Percentiles rank a stretch among this genome's conserved stretches.
Conservation (phyloP, 2,113 vertebrate species). For the Origma solitaria region DNA sequence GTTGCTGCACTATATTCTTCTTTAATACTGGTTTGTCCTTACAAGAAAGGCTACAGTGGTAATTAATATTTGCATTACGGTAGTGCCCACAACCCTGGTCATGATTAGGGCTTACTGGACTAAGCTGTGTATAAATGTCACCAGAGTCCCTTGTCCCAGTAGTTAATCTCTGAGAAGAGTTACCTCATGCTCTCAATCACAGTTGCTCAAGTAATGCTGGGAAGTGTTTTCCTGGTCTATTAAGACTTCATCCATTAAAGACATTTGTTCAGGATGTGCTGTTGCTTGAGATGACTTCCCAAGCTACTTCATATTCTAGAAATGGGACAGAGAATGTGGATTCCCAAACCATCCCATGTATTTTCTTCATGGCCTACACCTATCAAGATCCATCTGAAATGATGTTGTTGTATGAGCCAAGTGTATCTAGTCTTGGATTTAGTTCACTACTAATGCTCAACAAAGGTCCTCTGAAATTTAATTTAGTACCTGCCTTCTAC, state of each 20-base stretch:
- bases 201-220: not conserved
- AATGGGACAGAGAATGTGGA: not conserved
- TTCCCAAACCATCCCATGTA: not conserved
- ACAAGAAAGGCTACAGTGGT: not conserved
- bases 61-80: not conserved
- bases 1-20: not conserved
- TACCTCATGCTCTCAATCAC: not conserved
- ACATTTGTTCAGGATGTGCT: not conserved
- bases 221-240: not conserved
- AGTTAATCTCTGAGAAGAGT: not conserved
- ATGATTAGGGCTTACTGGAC: not conserved
- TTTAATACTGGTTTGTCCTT: not conserved
- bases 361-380: not conserved
- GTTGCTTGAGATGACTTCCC: not conserved
- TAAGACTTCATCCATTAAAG: not conserved
- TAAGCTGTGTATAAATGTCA: conserved; percentile 30
- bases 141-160: not conserved
- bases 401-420: not conserved
- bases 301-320: not conserved
- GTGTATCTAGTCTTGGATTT: not conserved
- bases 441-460: not conserved
- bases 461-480: not conserved
- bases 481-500: not conserved
- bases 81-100: not conserved
- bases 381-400: not conserved